Percentiles rank a stretch among this genome's conserved stretches.
Evolutionary conservation across 2,888 invertebrate genomes (phyloP).

Genomic region (Leucophora obtusa): DNA sequence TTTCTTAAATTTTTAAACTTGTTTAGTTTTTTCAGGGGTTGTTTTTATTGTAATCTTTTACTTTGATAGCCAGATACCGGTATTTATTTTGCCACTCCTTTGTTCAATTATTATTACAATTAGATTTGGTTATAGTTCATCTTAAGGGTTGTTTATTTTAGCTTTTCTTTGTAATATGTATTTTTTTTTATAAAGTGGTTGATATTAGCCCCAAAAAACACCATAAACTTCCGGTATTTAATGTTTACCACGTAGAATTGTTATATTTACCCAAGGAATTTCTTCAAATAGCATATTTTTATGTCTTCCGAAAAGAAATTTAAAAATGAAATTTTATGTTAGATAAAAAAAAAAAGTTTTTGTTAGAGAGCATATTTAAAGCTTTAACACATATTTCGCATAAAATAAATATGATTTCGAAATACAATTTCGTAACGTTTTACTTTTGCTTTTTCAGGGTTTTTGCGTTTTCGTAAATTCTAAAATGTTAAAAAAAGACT

Average conservation of each 20-base stretch:
- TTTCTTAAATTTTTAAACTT: slow-evolving; percentile 5
- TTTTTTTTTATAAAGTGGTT: background rate
- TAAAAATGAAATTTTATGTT: too few species aligned
- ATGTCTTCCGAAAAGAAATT: too few species aligned
- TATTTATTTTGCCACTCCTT: slow-evolving; percentile 42
- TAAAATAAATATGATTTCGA: too few species aligned
- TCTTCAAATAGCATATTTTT: too few species aligned
- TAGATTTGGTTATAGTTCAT: slow-evolving; percentile 29
- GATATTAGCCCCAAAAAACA: background rate
- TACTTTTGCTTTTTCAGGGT: too few species aligned
- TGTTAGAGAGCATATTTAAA: too few species aligned
- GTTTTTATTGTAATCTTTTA: slow-evolving; percentile 6
- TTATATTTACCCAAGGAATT: slow-evolving; percentile 25
- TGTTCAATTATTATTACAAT: slow-evolving; percentile 29
- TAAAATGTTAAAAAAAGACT: too few species aligned
- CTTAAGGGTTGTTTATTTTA: slow-evolving; percentile 32
- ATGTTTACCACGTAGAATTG: background rate
- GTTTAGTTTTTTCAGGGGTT: slow-evolving; percentile 22
- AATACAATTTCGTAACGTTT: too few species aligned
- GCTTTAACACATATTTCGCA: too few species aligned
- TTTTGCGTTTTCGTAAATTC: too few species aligned
- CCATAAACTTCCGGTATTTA: slow-evolving; percentile 29
- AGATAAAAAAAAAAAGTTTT: too few species aligned
- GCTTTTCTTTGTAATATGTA: background rate
- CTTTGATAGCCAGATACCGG: slow-evolving; percentile 16